Evolutionary conservation across 2,113 vertebrate genomes (phyloP).

Genomic region (Psittacara wagleri): DNA sequence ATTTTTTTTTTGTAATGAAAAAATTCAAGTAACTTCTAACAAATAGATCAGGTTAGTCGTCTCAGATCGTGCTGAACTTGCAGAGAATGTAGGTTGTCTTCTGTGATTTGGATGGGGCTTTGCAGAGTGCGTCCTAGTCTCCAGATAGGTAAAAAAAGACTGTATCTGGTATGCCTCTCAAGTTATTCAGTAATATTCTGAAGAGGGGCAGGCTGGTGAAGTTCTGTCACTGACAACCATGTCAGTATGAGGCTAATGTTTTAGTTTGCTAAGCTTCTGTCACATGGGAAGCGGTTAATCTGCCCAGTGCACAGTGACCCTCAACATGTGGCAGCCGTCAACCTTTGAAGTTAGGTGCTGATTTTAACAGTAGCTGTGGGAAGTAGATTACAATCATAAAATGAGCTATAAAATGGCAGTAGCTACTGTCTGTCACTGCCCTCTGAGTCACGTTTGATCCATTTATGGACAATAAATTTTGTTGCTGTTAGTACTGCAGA

Average conservation of each 20-base stretch:
- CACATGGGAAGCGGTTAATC: background rate
- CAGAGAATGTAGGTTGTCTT: background rate
- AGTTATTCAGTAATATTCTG: background rate
- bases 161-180: background rate
- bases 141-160: accelerated
- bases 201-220: background rate
- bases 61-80: background rate
- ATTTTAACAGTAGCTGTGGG: background rate
- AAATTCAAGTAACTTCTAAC: background rate
- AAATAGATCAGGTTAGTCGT: background rate
- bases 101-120: background rate
- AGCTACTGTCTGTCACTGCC: background rate
- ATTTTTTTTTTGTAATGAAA: background rate
- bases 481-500: background rate
- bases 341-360: background rate
- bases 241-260: background rate
- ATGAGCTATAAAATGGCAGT: background rate
- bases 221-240: background rate
- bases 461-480: background rate
- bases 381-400: background rate
- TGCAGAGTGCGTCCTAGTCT: background rate
- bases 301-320: background rate
- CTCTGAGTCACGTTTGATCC: constrained; percentile 1
- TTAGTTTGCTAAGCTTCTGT: background rate
- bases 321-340: background rate